Evolutionary conservation across 1,140 invertebrate species (phyloP), one percentile per base, ranked within the genome.

Genomic region (Ericerus pela): DNA sequence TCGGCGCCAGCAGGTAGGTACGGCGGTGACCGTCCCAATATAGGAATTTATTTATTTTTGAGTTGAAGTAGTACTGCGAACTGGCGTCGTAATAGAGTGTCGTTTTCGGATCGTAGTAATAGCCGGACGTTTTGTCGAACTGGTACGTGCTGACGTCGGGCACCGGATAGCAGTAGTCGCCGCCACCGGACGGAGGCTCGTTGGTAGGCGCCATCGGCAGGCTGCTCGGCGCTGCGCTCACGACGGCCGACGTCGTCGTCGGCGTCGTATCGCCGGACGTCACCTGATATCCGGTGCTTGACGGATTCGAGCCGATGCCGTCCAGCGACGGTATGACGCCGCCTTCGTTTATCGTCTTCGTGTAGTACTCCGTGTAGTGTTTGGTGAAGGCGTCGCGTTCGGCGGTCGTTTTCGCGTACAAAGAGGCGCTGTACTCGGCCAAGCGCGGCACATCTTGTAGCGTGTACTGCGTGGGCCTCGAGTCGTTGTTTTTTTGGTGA

Each of bases 81-180:
- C 81, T 91, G 0, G 91, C 80, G 75, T 98, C 93, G 65, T 96
- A 99, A 68, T 98, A 98, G 3, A 97, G 75, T 2, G 86, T 85
- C 11, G 93, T 97, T 1, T 75, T 73, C 1, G 89, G 79, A 72
- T 99, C 95, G 69, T 95, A 98, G 66, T 97, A 97, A 67, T 95
- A 99, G 0, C 94, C 93, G 14, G 91, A 96, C 0, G 81, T 79
- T 67, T 92, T 89, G 70, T 99, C 95, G 69, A 91, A 96, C 63
- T 92, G 82, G 68, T 95, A 98, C 14, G 81, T 84, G 57, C 82
- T 82, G 1, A 87, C 81, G 79, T 98, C 92, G 20, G 95, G 95
- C 36, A 82, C 70, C 62, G 60, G 54, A 27, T 66, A 64, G 10
- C 57, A 60, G 31, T 38, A n/a, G 53, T 58, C 78, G 84, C 85